Percentiles rank a stretch among this genome's conserved stretches.
Evolutionary conservation across 2,888 invertebrate species (phyloP).

Genomic region (Blomia tropicalis): DNA sequence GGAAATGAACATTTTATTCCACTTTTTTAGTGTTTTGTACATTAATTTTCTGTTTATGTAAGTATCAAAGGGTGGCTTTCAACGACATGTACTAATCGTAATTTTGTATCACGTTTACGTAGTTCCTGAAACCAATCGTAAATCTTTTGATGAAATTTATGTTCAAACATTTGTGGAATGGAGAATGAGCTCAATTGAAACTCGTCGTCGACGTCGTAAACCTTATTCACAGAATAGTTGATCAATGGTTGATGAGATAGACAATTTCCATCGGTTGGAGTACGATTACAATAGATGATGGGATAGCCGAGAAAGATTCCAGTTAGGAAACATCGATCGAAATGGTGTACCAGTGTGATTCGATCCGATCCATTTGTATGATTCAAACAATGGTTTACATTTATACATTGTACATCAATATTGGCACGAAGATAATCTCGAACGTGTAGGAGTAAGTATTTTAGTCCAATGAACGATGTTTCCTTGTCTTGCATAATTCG

Average conservation of each 20-base stretch:
- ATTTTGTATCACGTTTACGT: background rate
- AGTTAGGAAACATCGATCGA: constrained; percentile 13
- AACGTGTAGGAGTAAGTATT: constrained; percentile 13
- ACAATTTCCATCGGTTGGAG: constrained; percentile 14
- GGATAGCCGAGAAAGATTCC: constrained; percentile 21
- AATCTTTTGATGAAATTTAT: background rate
- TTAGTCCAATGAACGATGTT: background rate
- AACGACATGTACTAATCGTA: background rate
- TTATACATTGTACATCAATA: background rate
- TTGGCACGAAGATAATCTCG: background rate
- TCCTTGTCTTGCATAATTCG: constrained; percentile 7
- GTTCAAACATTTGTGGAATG: background rate
- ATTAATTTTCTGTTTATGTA: too few species aligned
- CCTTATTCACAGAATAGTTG: background rate
- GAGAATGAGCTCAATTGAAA: background rate
- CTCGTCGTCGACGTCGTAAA: background rate
- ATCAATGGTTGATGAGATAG: background rate
- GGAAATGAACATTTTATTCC: too few species aligned
- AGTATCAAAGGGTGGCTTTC: constrained; percentile 10
- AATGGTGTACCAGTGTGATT: background rate
- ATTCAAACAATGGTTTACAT: constrained; percentile 13
- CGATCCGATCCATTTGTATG: background rate
- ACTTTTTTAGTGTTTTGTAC: too few species aligned
- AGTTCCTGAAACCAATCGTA: background rate
- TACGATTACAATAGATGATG: constrained; percentile 16